Conservation (phyloP, 2,113 vertebrate genomes). For the Poeciliopsis turrubarensis region DNA sequence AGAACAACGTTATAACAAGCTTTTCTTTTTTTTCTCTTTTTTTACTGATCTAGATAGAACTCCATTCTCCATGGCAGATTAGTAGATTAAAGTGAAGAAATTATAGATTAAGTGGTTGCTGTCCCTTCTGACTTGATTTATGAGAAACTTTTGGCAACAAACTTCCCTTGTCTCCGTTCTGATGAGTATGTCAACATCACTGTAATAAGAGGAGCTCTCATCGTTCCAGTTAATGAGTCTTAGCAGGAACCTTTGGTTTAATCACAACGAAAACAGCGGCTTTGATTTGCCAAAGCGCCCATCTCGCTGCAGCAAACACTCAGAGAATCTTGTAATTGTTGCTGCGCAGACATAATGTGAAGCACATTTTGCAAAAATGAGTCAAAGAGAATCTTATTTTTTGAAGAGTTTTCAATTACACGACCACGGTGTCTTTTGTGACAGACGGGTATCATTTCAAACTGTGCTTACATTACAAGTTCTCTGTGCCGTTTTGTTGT, state of each 20-base stretch:
- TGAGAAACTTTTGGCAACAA: slow-evolving; percentile 45
- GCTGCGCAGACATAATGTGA: slow-evolving; percentile 12
- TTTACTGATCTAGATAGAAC: slow-evolving; percentile 71
- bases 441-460: slow-evolving; percentile 64
- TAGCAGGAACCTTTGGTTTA: not conserved
- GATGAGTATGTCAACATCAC: not conserved
- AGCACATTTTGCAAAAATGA: slow-evolving; percentile 22
- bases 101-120: slow-evolving; percentile 30
- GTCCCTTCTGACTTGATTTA: slow-evolving; percentile 29
- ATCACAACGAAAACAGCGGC: slow-evolving; percentile 1
- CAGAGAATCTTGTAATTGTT: slow-evolving; percentile 7
- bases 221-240: slow-evolving; percentile 10
- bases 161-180: slow-evolving; percentile 3
- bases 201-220: slow-evolving; percentile 11
- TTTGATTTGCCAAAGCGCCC: slow-evolving; percentile 17
- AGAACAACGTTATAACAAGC: slow-evolving; percentile 34
- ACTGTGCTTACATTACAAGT: slow-evolving; percentile 45
- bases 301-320: slow-evolving; percentile 10
- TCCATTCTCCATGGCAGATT: slow-evolving; percentile 43
- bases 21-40: slow-evolving; percentile 39
- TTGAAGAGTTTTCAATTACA: slow-evolving; percentile 37
- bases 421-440: slow-evolving; percentile 43
- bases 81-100: slow-evolving; percentile 45
- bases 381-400: slow-evolving; percentile 37
- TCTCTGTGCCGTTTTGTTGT: slow-evolving; percentile 58